Percentiles rank a stretch among this genome's conserved stretches.
phyloP scores from a whole-genome alignment of 2,113 vertebrate genomes.

The Hypanus sabinus region DNA sequence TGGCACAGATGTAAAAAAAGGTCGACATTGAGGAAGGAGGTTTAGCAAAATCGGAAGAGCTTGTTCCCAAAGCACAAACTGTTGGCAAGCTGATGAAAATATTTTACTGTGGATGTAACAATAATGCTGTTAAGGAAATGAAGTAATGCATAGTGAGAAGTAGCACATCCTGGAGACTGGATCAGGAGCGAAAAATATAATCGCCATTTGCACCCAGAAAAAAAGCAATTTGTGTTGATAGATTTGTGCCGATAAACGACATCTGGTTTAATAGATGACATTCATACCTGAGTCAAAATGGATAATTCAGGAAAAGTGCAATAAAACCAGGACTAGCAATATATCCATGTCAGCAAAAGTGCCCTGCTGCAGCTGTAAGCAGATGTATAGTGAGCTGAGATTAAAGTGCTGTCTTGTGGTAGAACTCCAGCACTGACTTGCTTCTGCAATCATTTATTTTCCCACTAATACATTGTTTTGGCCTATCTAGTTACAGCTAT shows the following conservation, averaged over 20 bases:
- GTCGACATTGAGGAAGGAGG: not conserved
- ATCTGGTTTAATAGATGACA: not conserved
- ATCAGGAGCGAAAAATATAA: not conserved
- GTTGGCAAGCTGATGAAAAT: not conserved
- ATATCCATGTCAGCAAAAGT: not conserved
- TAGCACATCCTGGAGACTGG: not conserved
- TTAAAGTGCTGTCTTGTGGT: not conserved
- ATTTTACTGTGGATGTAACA: not conserved
- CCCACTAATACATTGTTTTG: not conserved
- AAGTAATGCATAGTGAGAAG: not conserved
- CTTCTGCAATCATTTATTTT: not conserved
- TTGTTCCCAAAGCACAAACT: not conserved
- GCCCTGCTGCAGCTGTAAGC: too few species aligned
- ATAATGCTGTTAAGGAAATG: not conserved
- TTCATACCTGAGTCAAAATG: not conserved
- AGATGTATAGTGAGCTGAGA: not conserved
- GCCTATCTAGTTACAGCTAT: not conserved
- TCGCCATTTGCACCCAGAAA: not conserved
- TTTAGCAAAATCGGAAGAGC: not conserved
- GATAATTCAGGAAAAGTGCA: not conserved
- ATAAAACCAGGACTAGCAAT: not conserved
- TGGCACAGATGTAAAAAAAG: not conserved
- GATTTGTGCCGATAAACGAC: not conserved
- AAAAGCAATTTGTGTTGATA: not conserved
- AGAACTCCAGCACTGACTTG: not conserved